Conservation (phyloP, 2,888 invertebrate genomes). For the Chrysina gloriosa region DNA sequence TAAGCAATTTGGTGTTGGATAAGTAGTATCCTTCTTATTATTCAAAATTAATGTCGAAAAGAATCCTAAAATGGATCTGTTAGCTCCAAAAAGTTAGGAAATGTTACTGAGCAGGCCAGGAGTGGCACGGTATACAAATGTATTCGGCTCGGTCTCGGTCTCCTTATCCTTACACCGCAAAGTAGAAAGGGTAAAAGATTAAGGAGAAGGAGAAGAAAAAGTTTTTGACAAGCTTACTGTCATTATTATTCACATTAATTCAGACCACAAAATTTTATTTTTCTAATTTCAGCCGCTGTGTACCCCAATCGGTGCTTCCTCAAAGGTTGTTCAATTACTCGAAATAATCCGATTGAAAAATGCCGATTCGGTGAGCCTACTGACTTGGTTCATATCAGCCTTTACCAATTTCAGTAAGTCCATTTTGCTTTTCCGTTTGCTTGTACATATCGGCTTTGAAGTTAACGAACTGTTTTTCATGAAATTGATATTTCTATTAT, state of each 20-base stretch:
- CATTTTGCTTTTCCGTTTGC: slow-evolving; percentile 4
- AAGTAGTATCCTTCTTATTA: not conserved
- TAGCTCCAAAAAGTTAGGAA: too few relatives aligned
- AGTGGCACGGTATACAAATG: too few relatives aligned
- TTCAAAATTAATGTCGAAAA: slow-evolving; percentile 10
- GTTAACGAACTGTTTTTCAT: not conserved
- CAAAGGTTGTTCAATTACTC: slow-evolving; percentile 82
- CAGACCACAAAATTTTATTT: not conserved
- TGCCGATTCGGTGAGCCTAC: slow-evolving; percentile 80
- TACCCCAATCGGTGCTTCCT: slow-evolving; percentile 85
- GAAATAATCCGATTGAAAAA: slow-evolving; percentile 78
- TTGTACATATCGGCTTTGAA: too few relatives aligned
- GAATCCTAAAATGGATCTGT: too few relatives aligned
- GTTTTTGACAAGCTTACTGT: too few relatives aligned
- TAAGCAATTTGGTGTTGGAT: slow-evolving; percentile 63
- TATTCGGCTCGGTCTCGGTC: too few relatives aligned
- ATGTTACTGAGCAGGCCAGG: too few relatives aligned
- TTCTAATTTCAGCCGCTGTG: slow-evolving; percentile 74
- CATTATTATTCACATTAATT: not conserved
- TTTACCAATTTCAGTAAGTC: slow-evolving; percentile 81
- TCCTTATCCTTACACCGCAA: too few relatives aligned
- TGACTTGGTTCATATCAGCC: slow-evolving; percentile 86
- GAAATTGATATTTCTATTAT: too few relatives aligned
- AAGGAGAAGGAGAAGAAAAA: too few relatives aligned
- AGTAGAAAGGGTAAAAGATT: too few relatives aligned